Conservation (phyloP, 2,797 vertebrate species). For the Enteromius fasciolatus region DNA sequence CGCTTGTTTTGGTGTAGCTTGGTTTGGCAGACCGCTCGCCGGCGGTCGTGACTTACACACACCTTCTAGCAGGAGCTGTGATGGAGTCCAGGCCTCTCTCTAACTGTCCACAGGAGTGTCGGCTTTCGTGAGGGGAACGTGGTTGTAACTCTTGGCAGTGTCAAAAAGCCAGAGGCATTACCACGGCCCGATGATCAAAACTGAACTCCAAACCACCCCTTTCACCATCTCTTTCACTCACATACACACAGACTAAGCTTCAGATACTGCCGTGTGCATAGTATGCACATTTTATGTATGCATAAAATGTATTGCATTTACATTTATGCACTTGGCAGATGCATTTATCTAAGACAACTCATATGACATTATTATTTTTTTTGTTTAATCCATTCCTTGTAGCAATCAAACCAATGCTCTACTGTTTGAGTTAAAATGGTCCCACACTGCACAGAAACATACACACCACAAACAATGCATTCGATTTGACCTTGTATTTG, state of each 20-base stretch:
- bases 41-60: constrained; percentile 65
- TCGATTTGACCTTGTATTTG: no score
- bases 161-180: constrained; percentile 36
- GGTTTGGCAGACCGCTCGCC: constrained; percentile 67
- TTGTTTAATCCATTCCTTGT: neutral
- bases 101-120: constrained; percentile 44
- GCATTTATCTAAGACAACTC: neutral
- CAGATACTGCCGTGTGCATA: neutral
- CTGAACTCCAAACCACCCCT: constrained; percentile 32
- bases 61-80: constrained; percentile 59
- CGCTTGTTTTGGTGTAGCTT: constrained; percentile 72
- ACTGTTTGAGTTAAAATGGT: no score
- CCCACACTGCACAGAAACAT: no score
- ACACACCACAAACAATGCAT: no score
- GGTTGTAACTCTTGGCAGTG: constrained; percentile 65
- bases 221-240: constrained; percentile 43
- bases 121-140: constrained; percentile 61
- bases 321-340: neutral
- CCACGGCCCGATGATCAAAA: constrained; percentile 8
- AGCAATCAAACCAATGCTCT: neutral
- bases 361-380: neutral
- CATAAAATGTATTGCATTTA: neutral
- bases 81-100: constrained; percentile 48
- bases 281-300: neutral
- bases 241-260: constrained; percentile 29